These are phyloP conservation scores for Phainopepla nitens DNA, from an alignment of 2,113 vertebrate genomes.

Conservation along the genomic window DNA sequence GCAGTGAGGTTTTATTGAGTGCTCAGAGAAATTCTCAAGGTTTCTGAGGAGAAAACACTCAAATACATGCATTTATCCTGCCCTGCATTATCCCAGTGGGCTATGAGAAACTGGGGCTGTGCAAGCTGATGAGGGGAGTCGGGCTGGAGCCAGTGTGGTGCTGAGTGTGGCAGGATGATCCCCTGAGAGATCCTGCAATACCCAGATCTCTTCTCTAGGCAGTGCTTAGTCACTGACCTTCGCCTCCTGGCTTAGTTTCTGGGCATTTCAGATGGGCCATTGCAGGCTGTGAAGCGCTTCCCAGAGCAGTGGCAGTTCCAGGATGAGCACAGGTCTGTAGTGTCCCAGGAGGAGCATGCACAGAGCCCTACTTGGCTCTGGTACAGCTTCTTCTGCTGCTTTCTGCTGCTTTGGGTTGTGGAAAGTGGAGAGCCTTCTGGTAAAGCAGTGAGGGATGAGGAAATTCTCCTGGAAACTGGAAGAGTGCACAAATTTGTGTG, in stretches of 20 bases:
- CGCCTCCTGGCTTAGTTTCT: not conserved
- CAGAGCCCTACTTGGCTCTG: not conserved
- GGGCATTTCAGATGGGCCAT: not conserved
- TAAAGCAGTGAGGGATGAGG: not conserved
- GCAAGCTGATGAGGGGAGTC: not conserved
- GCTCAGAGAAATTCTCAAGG: not conserved
- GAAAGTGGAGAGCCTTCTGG: not conserved
- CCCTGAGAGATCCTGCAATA: accelerated
- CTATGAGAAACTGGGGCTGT: not conserved
- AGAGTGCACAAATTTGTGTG: not conserved
- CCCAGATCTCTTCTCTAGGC: not conserved
- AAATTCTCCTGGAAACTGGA: not conserved
- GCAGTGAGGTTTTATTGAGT: not conserved
- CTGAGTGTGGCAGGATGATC: not conserved
- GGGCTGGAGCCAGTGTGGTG: accelerated
- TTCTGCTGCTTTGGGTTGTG: not conserved
- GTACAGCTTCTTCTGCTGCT: not conserved
- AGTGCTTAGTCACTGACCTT: not conserved
- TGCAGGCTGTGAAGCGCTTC: not conserved
- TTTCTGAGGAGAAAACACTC: not conserved
- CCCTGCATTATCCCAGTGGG: not conserved
- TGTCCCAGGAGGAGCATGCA: not conserved
- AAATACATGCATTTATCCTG: not conserved
- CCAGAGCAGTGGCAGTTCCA: not conserved
- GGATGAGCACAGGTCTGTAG: not conserved